These are phyloP conservation scores for Antigone vipio DNA, from an alignment of 2,113 vertebrate species.

Conservation along the genomic window DNA sequence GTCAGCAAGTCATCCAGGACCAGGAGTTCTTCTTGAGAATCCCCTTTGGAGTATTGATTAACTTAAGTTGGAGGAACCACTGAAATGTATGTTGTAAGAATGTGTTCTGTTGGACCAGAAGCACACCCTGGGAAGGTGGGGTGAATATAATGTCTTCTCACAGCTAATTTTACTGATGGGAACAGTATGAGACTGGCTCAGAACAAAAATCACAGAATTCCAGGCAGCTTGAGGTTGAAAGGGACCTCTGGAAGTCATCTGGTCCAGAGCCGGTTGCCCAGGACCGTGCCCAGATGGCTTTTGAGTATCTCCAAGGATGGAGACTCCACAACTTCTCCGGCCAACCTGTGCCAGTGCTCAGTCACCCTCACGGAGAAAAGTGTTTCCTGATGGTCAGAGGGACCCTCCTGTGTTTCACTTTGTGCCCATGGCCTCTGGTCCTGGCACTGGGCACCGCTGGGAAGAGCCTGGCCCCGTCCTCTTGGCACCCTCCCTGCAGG, in stretches of 20 bases:
- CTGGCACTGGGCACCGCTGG: background rate
- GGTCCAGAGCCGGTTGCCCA: background rate
- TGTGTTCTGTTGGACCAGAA: background rate
- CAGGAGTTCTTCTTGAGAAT: background rate
- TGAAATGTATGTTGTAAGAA: background rate
- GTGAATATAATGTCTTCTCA: background rate
- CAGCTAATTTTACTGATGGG: background rate
- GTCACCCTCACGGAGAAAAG: background rate
- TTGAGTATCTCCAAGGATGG: background rate
- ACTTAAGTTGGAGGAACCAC: background rate
- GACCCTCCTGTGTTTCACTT: background rate
- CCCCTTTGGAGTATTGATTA: background rate
- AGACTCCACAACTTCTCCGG: background rate
- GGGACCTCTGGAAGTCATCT: background rate
- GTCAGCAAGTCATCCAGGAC: background rate
- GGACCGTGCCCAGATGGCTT: background rate
- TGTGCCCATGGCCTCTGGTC: background rate
- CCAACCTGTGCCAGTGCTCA: background rate
- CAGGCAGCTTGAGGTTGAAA: background rate
- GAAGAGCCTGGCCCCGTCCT: rapidly evolving
- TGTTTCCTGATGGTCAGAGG: too few relatives aligned
- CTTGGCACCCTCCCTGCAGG: background rate
- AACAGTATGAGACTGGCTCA: background rate
- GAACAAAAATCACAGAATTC: background rate
- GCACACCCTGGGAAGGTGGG: rapidly evolving